These are phyloP conservation scores for Actinemys pallida DNA, from an alignment of 2,113 vertebrate genomes.

Conservation along the genomic window DNA sequence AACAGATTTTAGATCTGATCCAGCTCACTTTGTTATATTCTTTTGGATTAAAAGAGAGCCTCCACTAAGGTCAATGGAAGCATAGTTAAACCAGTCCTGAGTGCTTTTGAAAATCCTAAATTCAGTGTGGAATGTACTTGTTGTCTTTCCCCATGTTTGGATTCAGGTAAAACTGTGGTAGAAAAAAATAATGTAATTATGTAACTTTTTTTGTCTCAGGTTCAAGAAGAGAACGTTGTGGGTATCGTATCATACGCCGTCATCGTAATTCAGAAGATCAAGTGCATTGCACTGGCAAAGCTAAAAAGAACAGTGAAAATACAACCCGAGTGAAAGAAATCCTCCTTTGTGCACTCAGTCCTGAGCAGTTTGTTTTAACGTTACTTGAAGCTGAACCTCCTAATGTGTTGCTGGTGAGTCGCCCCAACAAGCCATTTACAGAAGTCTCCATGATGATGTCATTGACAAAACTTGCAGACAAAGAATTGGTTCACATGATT, in stretches of 20 bases:
- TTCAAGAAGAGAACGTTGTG: constrained; percentile 90
- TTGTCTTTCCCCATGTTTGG: not conserved
- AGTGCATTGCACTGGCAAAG: constrained; percentile 67
- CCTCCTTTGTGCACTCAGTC: constrained; percentile 78
- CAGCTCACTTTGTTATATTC: not conserved
- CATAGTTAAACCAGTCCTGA: not conserved
- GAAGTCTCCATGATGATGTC: constrained; percentile 98
- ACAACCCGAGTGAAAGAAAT: constrained; percentile 55
- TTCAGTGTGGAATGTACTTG: not conserved
- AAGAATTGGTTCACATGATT: constrained; percentile 97
- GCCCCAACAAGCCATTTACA: constrained; percentile 91
- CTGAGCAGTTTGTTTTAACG: constrained; percentile 90
- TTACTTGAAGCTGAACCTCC: constrained; percentile 95
- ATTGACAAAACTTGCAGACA: constrained; percentile 95
- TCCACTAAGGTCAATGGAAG: not conserved
- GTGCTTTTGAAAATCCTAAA: not conserved
- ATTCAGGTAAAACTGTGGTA: not conserved
- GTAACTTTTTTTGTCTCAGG: constrained; percentile 71
- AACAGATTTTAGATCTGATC: not conserved
- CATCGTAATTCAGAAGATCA: constrained; percentile 79
- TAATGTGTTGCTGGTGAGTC: constrained; percentile 87
- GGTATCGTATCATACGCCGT: constrained; percentile 85
- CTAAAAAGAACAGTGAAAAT: constrained; percentile 33
- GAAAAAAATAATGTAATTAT: not conserved
- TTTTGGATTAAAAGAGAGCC: not conserved